Base-by-base conservation (phyloP, 37 sponge, comb jelly and placozoan species). In the Hexactinellida sp. region DNA sequence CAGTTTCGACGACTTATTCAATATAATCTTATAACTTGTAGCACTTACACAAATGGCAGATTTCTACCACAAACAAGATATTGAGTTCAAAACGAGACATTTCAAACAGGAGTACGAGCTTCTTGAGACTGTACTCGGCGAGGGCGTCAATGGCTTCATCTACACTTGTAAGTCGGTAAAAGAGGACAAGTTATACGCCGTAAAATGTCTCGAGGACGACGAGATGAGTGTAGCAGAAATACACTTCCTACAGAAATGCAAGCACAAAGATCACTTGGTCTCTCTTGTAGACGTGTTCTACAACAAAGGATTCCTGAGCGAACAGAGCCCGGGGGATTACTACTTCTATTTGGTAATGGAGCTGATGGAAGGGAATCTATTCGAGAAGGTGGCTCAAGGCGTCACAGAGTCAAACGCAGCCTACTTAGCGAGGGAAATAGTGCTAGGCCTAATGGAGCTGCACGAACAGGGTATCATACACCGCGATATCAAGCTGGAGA, bases 261-360 rank as follows among this genome's bases (percentile, higher is more conserved):
- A 28, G 34, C 1, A 63, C 13, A 63, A 63, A 1, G 76, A 63
- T 23, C 76, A 63, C 76, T 25, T 63, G 28, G 13, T 63, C 34
- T 63, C 76, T 63, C 76, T 63, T 1, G 13, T 21, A 63, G 76
- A 63, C 34, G 76, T 63, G 3, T 63, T 63, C 76, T 63, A 63
- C 76, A 63, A 63, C 76, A 63, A n/a, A 63, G 76, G 76, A n/a
- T 63, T 63, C 76, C 76, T 63, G 3, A 3, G 13, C 1, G 76
- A 63, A n/a, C 76, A 63, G 13, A n/a, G 30, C 21, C 5, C 25
- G 76, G 76, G 76, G 13, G 76, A 63, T 7, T 21, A 63, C 25
- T 63, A 63, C 76, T 63, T 63, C 76, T 63, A 63, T n/a, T n/a
- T 63, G 13, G 76, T 63, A 23, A 63, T 63, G 76, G 76, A 63